phyloP scores from a whole-genome alignment of 1,140 invertebrate genomes.

The Drosophila teissieri region DNA sequence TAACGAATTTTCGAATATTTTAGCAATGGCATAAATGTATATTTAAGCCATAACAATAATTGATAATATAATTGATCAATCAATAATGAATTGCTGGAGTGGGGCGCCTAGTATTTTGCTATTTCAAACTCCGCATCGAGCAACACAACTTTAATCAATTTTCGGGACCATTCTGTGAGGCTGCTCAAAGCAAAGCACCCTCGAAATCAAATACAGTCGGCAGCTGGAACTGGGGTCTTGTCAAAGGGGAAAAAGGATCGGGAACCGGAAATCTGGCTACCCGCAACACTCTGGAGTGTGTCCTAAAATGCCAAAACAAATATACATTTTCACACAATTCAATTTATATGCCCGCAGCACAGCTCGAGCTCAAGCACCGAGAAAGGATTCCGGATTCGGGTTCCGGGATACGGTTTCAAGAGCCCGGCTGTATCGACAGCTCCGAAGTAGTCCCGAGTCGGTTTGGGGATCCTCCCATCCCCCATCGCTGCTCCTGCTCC shows the following conservation, averaged over 20 bases:
- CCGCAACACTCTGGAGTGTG: constrained; percentile 56
- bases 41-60: too few relatives aligned
- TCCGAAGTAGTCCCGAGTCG: constrained; percentile 30
- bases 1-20: too few relatives aligned
- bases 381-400: constrained; percentile 55
- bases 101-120: neutral
- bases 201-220: constrained; percentile 37
- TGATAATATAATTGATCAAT: too few relatives aligned
- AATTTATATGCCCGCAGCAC: constrained; percentile 63
- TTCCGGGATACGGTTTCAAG: constrained; percentile 51
- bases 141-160: constrained; percentile 69
- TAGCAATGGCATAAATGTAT: too few relatives aligned
- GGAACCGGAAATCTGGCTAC: constrained; percentile 43
- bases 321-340: constrained; percentile 73
- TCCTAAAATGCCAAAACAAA: constrained; percentile 76
- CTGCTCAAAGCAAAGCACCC: constrained; percentile 13
- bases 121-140: constrained; percentile 70
- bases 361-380: constrained; percentile 12
- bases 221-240: constrained; percentile 19
- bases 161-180: constrained; percentile 11
- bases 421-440: constrained; percentile 48
- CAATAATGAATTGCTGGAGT: neutral
- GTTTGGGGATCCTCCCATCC: constrained; percentile 1
- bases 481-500: neutral
- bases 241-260: neutral